Evolutionary conservation across 2,113 vertebrate species (phyloP).

Genomic region (Hyaena hyaena): DNA sequence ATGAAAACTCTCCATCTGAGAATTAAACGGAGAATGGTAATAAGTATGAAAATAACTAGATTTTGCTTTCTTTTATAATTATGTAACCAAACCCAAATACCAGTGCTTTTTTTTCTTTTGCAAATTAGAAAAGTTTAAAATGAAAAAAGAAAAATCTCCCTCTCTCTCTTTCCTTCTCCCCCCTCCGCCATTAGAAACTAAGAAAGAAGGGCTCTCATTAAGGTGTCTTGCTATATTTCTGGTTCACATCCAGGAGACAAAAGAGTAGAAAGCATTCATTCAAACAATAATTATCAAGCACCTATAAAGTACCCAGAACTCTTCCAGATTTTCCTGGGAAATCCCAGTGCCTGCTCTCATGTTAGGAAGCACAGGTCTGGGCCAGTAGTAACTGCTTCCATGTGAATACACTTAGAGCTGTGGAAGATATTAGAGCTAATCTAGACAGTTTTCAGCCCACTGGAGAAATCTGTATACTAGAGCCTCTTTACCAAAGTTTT

Average conservation of each 20-base stretch:
- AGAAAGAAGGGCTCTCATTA: slow-evolving; percentile 13
- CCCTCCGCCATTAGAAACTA: not conserved
- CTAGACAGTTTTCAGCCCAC: not conserved
- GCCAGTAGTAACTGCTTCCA: not conserved
- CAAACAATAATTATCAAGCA: not conserved
- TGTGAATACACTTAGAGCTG: not conserved
- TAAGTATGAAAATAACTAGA: slow-evolving; percentile 46
- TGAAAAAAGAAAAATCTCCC: not conserved
- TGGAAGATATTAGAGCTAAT: not conserved
- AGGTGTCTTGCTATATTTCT: slow-evolving; percentile 3
- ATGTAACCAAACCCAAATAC: not conserved
- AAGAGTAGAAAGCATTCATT: not conserved
- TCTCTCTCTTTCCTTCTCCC: too few relatives aligned
- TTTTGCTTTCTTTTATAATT: slow-evolving; percentile 41
- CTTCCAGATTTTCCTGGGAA: not conserved
- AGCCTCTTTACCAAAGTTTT: not conserved
- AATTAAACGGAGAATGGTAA: slow-evolving; percentile 35
- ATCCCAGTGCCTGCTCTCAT: not conserved
- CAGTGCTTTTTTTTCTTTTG: not conserved
- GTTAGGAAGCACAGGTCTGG: not conserved
- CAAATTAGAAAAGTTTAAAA: slow-evolving; percentile 27
- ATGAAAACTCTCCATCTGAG: not conserved
- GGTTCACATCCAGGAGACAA: not conserved
- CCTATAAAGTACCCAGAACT: not conserved
- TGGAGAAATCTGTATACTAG: not conserved